A percentile compares a stretch with the other conserved stretches of the same genome.
phyloP scores from a whole-genome alignment of 2,888 invertebrate genomes.

The Andricus curvator region DNA sequence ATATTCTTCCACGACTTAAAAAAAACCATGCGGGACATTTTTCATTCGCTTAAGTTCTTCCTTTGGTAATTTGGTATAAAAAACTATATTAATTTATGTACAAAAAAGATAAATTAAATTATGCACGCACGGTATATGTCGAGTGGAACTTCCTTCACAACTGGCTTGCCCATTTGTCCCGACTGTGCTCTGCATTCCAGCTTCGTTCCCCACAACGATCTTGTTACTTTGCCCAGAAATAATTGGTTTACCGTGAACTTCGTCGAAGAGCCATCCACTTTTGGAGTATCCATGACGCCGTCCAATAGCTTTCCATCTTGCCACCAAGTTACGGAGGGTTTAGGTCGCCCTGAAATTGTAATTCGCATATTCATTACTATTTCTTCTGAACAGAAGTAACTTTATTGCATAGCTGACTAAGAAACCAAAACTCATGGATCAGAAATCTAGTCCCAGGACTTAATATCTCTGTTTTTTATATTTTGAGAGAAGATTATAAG shows the following conservation, averaged over 20 bases:
- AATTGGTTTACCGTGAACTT: slow-evolving; percentile 87
- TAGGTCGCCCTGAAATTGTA: slow-evolving; percentile 85
- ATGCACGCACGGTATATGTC: slow-evolving; percentile 83
- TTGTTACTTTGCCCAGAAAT: slow-evolving; percentile 85
- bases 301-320: slow-evolving; percentile 87
- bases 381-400: neutral
- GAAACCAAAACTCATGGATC: too few relatives aligned
- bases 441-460: too few relatives aligned
- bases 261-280: slow-evolving; percentile 80
- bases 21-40: neutral
- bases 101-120: neutral
- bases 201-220: slow-evolving; percentile 86
- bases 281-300: slow-evolving; percentile 83
- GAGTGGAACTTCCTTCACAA: slow-evolving; percentile 86
- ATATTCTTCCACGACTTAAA: neutral
- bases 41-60: neutral
- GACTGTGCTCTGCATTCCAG: slow-evolving; percentile 89
- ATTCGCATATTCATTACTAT: slow-evolving; percentile 34
- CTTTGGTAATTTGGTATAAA: neutral
- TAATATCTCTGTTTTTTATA: too few relatives aligned
- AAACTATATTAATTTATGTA: neutral
- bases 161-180: slow-evolving; percentile 85
- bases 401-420: too few relatives aligned
- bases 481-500: too few relatives aligned
- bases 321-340: slow-evolving; percentile 92